Conservation (phyloP, 2,888 invertebrate species). For the Suillia variegata region DNA sequence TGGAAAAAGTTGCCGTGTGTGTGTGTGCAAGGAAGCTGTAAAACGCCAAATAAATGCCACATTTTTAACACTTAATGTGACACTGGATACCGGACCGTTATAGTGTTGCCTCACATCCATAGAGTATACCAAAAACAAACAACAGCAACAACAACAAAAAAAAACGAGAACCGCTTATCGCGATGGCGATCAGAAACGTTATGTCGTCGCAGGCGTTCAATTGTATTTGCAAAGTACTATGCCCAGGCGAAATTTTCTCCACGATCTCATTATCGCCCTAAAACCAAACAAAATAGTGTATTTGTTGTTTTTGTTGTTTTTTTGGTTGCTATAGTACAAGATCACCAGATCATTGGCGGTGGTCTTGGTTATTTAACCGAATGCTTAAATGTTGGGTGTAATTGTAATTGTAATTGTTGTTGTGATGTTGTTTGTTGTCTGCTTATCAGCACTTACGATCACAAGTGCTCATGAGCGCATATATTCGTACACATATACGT, state of each 20-base stretch:
- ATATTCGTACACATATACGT: too few species aligned
- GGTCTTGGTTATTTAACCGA: too few species aligned
- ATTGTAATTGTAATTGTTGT: neutral
- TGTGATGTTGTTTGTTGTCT: neutral
- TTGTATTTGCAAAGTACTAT: too few species aligned
- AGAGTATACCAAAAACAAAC: neutral
- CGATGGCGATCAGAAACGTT: neutral
- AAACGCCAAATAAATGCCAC: constrained; percentile 4
- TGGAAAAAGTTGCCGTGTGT: too few species aligned
- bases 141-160: neutral
- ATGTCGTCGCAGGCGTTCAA: too few species aligned
- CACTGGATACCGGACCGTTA: neutral
- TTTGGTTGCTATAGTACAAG: too few species aligned
- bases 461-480: neutral
- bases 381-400: neutral
- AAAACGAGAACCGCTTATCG: neutral
- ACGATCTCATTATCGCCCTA: neutral
- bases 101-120: neutral
- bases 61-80: constrained; percentile 1
- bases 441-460: constrained; percentile 4
- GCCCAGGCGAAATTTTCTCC: neutral
- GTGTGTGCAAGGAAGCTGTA: neutral
- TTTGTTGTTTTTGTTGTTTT: too few species aligned
- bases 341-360: too few species aligned
- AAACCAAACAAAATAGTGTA: neutral